Conservation (phyloP, 2,113 vertebrate genomes). For the Tonatia bakeri region DNA sequence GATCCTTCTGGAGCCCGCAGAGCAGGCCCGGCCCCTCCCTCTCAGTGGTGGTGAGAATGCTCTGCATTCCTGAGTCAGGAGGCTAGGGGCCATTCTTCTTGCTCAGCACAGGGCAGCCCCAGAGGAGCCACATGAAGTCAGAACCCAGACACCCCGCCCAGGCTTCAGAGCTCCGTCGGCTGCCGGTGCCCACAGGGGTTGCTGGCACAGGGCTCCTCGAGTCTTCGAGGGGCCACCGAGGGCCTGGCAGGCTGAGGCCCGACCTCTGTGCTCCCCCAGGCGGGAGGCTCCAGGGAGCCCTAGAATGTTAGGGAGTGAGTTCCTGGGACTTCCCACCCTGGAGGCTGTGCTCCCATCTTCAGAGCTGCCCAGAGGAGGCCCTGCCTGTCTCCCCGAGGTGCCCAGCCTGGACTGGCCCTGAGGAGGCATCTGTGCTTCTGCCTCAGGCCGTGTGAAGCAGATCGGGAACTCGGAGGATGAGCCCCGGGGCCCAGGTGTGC, state of each 20-base stretch:
- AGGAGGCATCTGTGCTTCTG: background rate
- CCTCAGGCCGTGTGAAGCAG: background rate
- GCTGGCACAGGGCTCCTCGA: background rate
- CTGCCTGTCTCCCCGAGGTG: background rate
- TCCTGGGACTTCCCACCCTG: background rate
- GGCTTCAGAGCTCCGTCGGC: background rate
- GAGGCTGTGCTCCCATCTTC: background rate
- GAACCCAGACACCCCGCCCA: background rate
- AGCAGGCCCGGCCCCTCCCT: constrained; percentile 59
- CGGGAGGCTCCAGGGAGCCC: background rate
- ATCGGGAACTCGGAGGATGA: background rate
- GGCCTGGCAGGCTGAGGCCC: background rate
- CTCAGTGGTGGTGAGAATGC: constrained; percentile 68
- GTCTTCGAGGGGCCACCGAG: background rate
- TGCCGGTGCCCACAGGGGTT: background rate
- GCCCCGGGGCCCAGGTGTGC: background rate
- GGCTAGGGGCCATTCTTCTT: constrained; percentile 49
- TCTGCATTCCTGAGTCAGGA: constrained; percentile 73
- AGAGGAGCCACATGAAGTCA: background rate
- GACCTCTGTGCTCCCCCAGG: background rate
- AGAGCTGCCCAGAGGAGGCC: background rate
- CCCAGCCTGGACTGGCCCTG: background rate
- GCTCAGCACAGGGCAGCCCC: constrained; percentile 16
- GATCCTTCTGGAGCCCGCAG: constrained; percentile 62
- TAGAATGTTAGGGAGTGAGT: background rate